Conservation (phyloP, 2,888 invertebrate species). For the Hypomecis punctinalis region DNA sequence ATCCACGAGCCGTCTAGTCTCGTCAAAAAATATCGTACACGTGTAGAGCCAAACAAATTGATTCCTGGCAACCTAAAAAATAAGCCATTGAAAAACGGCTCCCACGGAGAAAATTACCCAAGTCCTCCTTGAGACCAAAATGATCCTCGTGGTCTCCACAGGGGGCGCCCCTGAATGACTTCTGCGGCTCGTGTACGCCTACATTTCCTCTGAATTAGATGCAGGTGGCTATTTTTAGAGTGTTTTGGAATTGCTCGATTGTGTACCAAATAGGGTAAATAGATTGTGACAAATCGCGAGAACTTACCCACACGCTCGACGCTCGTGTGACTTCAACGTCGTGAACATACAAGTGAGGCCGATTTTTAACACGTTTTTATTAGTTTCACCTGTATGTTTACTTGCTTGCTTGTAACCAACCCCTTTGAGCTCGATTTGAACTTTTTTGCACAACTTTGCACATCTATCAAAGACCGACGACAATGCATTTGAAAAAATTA, state of each 20-base stretch:
- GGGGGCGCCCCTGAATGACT: conserved; percentile 15
- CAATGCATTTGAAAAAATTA: too few relatives aligned
- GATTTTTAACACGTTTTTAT: too few relatives aligned
- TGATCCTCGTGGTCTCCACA: conserved; percentile 32
- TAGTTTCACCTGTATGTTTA: too few relatives aligned
- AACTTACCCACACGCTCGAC: too few relatives aligned
- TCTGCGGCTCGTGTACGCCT: conserved; percentile 54
- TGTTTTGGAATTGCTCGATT: conserved; percentile 22
- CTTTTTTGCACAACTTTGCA: too few relatives aligned
- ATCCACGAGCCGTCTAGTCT: conserved; percentile 1
- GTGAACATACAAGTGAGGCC: too few relatives aligned
- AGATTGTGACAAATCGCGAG: background rate
- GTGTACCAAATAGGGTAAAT: conserved; percentile 5
- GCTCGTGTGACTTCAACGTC: too few relatives aligned
- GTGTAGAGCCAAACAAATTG: conserved; percentile 23
- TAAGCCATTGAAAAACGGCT: conserved; percentile 32
- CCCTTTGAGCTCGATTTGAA: too few relatives aligned
- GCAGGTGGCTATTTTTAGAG: conserved; percentile 24
- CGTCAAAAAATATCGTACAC: conserved; percentile 23
- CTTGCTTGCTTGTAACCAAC: too few relatives aligned
- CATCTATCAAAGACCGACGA: too few relatives aligned
- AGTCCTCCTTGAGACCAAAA: conserved; percentile 51
- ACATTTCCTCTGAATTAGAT: conserved; percentile 28
- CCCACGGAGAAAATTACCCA: conserved; percentile 49
- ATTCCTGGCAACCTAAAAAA: conserved; percentile 15